phyloP scores from a whole-genome alignment of 2,888 invertebrate genomes.

The Leptothorax acervorum region DNA sequence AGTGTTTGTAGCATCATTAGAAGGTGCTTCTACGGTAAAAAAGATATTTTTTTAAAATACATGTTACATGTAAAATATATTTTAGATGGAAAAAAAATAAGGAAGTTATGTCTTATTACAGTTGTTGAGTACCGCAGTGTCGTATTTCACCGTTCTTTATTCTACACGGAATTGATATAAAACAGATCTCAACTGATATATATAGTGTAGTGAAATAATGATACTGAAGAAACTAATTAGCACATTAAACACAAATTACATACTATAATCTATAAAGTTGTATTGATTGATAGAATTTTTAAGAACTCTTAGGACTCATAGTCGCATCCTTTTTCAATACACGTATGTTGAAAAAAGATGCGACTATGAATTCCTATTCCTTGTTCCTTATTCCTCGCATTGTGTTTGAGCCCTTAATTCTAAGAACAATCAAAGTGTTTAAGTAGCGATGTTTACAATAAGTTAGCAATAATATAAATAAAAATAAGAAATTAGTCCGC shows the following conservation, averaged over 20 bases:
- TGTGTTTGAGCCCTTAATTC: neutral
- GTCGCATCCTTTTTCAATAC: too few species aligned
- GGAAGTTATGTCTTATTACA: neutral
- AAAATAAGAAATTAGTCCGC: too few species aligned
- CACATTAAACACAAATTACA: neutral
- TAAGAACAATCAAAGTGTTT: neutral
- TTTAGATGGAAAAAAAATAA: neutral
- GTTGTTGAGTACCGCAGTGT: neutral
- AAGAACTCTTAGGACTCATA: neutral
- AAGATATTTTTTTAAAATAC: neutral
- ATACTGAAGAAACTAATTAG: neutral
- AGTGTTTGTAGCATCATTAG: neutral
- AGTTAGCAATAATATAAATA: neutral
- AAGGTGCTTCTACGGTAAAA: neutral
- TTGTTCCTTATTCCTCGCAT: too few species aligned
- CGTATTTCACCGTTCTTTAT: neutral
- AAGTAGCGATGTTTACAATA: neutral
- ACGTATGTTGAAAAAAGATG: too few species aligned
- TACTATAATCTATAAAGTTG: neutral
- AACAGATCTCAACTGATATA: too few species aligned
- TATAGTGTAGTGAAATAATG: too few species aligned
- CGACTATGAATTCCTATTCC: too few species aligned
- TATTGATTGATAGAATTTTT: neutral
- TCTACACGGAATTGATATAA: too few species aligned
- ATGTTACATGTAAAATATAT: neutral